Evolutionary conservation across 2,113 vertebrate species (phyloP), one percentile per base, ranked within the genome.

Genomic region (Calidris pygmaea): DNA sequence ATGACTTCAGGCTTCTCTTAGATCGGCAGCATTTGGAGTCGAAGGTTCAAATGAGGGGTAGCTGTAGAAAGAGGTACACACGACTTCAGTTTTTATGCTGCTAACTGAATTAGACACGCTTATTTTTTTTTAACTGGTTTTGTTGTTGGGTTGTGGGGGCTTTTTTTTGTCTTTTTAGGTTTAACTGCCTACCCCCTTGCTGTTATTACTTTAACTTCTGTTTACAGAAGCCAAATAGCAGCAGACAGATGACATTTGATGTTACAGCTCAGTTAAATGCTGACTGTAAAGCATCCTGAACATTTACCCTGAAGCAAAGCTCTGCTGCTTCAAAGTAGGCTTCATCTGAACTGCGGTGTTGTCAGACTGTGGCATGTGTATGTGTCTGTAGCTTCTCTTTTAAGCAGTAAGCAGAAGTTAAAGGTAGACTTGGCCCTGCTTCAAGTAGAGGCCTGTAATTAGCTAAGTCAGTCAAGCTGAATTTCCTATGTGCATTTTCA

Each of bases 361-460:
- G 59, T 67, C 87, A 85, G 48, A 6, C 79, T 87, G 32, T 52
- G 47, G 62, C 34, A 27, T 35, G 21, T 55, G 48, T 58, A 7
- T 78, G 29, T 79, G 66, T 81, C 74, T 94, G 67, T 35, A 78
- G 53, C 74, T 83, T 78, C 41, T 75, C 50, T 86, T 95, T 90
- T 86, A 63, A 93, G 63, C 70, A 94, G 67, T 59, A 66, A 22
- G 79, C 84, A 95, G 70, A 85, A 95, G 59, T 78, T 79, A 39
- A 87, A 88, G 93, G 86, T 87, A 85, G 66, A 77, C 43, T 79
- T 95, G 93, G 65, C 70, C 73, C 76, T 91, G 87, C 85, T 95
- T 93, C 71, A 87, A 17, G 47, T 41, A 14, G 37, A 96, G 59
- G 56, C 59, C 79, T 92, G 73, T 86, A 94, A 90, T 91, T 90